Percentiles rank a stretch among this genome's conserved stretches.
Evolutionary conservation across 37 sponge, comb jelly and placozoan species (phyloP).

Genomic region (Diacarnus erythraeanus): DNA sequence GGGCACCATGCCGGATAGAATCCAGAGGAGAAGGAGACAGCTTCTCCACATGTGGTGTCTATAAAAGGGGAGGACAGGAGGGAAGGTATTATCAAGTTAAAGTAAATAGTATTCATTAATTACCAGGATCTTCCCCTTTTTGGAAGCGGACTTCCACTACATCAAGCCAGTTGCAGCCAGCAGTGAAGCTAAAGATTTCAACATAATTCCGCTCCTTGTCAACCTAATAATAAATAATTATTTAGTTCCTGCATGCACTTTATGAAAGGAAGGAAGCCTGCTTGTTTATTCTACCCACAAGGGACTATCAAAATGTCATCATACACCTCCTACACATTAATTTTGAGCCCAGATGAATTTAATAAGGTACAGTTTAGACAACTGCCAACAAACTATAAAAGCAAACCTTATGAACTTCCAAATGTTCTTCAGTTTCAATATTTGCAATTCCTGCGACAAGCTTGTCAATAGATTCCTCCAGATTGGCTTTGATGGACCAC

Average conservation of each 20-base stretch:
- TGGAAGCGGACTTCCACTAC: conserved; percentile 66
- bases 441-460: conserved; percentile 39
- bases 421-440: conserved; percentile 21
- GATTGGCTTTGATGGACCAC: conserved; percentile 38
- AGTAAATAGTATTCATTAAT: background rate
- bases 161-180: conserved; percentile 74
- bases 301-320: too few species aligned
- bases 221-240: too few species aligned
- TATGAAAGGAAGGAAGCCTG: too few species aligned
- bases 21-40: conserved; percentile 75
- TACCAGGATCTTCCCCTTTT: conserved; percentile 10
- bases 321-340: too few species aligned
- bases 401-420: conserved; percentile 49
- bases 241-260: too few species aligned
- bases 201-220: conserved; percentile 24
- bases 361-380: too few species aligned
- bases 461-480: conserved; percentile 25
- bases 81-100: background rate
- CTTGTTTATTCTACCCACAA: too few species aligned
- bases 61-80: too few species aligned
- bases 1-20: conserved; percentile 71
- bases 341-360: too few species aligned
- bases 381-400: too few species aligned
- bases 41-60: conserved; percentile 42
- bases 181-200: conserved; percentile 63